These are phyloP conservation scores for Hipposideros larvatus DNA, from an alignment of 2,797 vertebrate genomes.

Conservation along the genomic window DNA sequence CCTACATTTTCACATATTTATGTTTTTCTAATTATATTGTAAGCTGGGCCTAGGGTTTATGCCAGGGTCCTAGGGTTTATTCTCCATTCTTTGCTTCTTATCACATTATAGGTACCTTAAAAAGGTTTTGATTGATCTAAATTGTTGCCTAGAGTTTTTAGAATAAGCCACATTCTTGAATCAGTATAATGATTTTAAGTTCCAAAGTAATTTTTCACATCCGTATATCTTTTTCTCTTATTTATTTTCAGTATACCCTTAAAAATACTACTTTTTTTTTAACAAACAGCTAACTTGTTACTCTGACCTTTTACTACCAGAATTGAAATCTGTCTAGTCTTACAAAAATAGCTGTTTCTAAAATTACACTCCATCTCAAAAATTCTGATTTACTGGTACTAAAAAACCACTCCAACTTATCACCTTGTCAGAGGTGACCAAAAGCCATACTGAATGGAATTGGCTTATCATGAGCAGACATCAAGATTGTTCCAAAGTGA, in stretches of 20 bases:
- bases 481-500: slow-evolving; percentile 76
- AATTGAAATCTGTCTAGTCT: slow-evolving; percentile 56
- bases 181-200: neutral
- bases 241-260: neutral
- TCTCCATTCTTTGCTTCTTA: neutral
- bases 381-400: slow-evolving; percentile 18
- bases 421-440: slow-evolving; percentile 76
- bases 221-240: neutral
- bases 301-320: slow-evolving; percentile 45
- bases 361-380: slow-evolving; percentile 49
- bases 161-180: neutral
- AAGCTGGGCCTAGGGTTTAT: neutral
- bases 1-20: neutral
- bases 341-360: slow-evolving; percentile 65
- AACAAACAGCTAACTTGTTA: slow-evolving; percentile 57
- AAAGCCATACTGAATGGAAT: slow-evolving; percentile 52
- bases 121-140: neutral
- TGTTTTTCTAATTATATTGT: neutral
- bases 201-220: neutral
- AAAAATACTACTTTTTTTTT: slow-evolving; percentile 1
- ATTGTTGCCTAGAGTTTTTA: neutral
- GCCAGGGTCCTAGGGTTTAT: neutral
- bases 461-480: slow-evolving; percentile 74
- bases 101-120: neutral
- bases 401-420: slow-evolving; percentile 46